Evolutionary conservation across 2,113 vertebrate species (phyloP).

Genomic region (Anhinga anhinga): DNA sequence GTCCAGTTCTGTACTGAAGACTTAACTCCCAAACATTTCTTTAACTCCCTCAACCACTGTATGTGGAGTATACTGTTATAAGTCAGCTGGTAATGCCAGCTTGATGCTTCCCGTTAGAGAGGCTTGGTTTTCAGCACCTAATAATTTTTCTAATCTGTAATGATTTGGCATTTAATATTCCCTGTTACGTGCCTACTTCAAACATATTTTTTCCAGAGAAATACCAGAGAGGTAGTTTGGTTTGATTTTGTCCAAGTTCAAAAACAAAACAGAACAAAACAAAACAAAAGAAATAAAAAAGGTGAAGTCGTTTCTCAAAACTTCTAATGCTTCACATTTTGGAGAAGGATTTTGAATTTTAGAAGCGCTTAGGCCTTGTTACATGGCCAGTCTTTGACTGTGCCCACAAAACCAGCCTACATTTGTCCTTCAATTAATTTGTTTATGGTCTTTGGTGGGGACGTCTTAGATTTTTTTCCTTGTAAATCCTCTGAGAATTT

Average conservation of each 20-base stretch:
- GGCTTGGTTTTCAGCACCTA: not conserved
- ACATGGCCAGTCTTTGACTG: not conserved
- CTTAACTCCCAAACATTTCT: not conserved
- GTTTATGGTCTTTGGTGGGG: not conserved
- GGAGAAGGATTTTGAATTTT: not conserved
- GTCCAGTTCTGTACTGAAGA: not conserved
- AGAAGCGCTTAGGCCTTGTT: not conserved
- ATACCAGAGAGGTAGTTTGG: not conserved
- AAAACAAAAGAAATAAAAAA: not conserved
- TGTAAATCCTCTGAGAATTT: not conserved
- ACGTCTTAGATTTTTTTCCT: not conserved
- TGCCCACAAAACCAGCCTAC: not conserved
- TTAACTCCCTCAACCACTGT: not conserved
- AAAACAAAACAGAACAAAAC: not conserved
- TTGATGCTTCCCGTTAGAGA: not conserved
- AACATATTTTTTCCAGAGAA: not conserved
- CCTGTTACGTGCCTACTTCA: not conserved
- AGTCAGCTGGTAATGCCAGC: not conserved
- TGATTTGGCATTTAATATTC: not conserved
- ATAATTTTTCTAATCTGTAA: not conserved
- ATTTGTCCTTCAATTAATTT: not conserved
- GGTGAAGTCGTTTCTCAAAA: not conserved
- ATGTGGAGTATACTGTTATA: not conserved
- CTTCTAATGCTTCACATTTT: not conserved
- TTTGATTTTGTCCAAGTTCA: not conserved